These are phyloP conservation scores for Danaus melanippus DNA, from an alignment of 1,140 invertebrate species.

Conservation along the genomic window DNA sequence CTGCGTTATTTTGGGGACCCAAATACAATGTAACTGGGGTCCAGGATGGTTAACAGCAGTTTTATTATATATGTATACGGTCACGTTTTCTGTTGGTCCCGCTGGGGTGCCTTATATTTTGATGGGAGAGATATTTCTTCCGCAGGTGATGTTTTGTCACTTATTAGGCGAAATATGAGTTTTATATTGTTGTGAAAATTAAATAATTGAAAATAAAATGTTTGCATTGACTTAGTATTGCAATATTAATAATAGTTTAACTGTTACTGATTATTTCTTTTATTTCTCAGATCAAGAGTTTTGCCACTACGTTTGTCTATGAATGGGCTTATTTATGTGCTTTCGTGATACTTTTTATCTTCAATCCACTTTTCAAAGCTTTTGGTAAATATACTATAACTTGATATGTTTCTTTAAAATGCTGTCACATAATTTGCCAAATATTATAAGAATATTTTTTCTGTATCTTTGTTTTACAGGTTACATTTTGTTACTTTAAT, in stretches of 20 bases:
- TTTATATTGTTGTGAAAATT: too few relatives aligned
- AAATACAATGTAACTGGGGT: conserved; percentile 35
- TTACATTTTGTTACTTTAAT: too few relatives aligned
- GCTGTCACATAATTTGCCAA: too few relatives aligned
- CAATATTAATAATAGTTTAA: too few relatives aligned
- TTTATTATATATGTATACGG: conserved; percentile 29
- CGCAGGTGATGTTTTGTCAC: conserved; percentile 36
- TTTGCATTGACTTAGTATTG: too few relatives aligned
- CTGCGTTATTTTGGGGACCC: conserved; percentile 34
- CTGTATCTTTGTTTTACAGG: too few relatives aligned
- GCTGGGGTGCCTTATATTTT: conserved; percentile 41
- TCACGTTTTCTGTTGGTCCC: conserved; percentile 29
- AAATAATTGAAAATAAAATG: too few relatives aligned
- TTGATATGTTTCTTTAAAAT: too few relatives aligned
- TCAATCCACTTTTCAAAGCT: conserved; percentile 44
- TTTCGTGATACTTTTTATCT: conserved; percentile 38
- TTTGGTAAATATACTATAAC: conserved; percentile 31
- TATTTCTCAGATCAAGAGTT: conserved; percentile 30
- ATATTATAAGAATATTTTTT: too few relatives aligned
- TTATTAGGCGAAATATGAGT: too few relatives aligned
- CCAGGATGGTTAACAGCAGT: conserved; percentile 33
- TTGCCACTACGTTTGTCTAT: conserved; percentile 29
- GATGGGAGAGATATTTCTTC: conserved; percentile 39
- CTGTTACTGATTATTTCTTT: too few relatives aligned
- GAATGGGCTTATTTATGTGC: conserved; percentile 36